phyloP scores from a whole-genome alignment of 2,888 invertebrate genomes.

The Scaptomyza polygonia region DNA sequence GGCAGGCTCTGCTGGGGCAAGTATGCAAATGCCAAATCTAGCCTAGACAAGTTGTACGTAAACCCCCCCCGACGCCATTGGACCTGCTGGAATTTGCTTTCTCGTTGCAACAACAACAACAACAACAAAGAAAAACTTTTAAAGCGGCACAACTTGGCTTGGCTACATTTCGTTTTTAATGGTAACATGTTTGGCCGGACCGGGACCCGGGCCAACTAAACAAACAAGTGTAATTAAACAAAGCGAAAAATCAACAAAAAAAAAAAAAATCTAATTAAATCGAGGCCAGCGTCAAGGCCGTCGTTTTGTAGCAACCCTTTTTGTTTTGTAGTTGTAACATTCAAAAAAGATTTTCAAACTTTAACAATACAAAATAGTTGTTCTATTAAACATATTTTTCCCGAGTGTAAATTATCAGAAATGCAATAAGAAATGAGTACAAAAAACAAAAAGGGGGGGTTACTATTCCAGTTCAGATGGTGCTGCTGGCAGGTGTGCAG shows the following conservation, averaged over 20 bases:
- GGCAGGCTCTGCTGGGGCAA: conserved; percentile 7
- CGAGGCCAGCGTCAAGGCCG: conserved; percentile 39
- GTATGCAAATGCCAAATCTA: conserved; percentile 66
- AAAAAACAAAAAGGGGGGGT: not conserved
- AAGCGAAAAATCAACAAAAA: conserved; percentile 9
- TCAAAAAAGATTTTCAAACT: no score
- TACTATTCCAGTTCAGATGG: conserved; percentile 16
- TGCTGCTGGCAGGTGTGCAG: conserved; percentile 12
- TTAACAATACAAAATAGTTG: no score
- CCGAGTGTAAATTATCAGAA: not conserved
- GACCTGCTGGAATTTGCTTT: conserved; percentile 73
- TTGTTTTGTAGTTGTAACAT: no score
- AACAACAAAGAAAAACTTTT: not conserved
- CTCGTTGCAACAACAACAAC: conserved; percentile 35
- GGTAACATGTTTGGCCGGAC: conserved; percentile 68
- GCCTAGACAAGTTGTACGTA: conserved; percentile 31
- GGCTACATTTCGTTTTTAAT: conserved; percentile 73
- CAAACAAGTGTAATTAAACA: conserved; percentile 43
- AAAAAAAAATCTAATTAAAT: conserved; percentile 17
- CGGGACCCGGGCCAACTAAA: conserved; percentile 29
- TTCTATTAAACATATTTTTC: not conserved
- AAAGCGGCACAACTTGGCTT: conserved; percentile 35
- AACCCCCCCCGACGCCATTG: conserved; percentile 14
- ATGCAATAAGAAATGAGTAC: not conserved
- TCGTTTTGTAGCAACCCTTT: conserved; percentile 16